Evolutionary conservation across 2,113 vertebrate species (phyloP).

Genomic region (Piaya cayana): DNA sequence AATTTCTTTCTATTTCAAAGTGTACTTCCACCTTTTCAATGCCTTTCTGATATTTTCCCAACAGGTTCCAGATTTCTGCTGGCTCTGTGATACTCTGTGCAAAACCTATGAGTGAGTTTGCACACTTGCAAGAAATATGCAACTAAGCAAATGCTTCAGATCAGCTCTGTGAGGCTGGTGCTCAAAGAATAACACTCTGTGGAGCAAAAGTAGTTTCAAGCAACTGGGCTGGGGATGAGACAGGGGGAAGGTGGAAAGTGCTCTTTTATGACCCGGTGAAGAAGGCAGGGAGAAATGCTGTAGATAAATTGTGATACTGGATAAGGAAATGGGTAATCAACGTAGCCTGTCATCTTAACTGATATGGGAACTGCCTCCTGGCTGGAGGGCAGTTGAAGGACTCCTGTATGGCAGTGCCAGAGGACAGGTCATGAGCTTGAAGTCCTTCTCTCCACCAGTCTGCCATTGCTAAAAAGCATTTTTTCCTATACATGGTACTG

Average conservation of each 20-base stretch:
- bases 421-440: background rate
- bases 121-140: background rate
- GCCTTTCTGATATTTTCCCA: background rate
- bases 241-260: background rate
- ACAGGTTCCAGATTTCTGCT: background rate
- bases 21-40: background rate
- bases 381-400: background rate
- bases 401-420: rapidly evolving
- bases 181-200: background rate
- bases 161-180: background rate
- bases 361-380: background rate
- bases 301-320: background rate
- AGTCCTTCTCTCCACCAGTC: background rate
- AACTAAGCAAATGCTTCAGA: background rate
- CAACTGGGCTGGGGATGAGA: background rate
- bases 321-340: background rate
- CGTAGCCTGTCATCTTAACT: background rate
- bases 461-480: background rate
- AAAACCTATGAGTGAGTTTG: background rate
- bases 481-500: background rate
- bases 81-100: background rate
- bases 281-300: background rate
- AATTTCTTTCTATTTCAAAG: background rate
- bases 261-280: background rate
- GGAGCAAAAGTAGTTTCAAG: background rate